Evolutionary conservation across 2,113 vertebrate genomes (phyloP), one percentile per base, ranked within the genome.

Genomic region (Patagioenas fasciata): DNA sequence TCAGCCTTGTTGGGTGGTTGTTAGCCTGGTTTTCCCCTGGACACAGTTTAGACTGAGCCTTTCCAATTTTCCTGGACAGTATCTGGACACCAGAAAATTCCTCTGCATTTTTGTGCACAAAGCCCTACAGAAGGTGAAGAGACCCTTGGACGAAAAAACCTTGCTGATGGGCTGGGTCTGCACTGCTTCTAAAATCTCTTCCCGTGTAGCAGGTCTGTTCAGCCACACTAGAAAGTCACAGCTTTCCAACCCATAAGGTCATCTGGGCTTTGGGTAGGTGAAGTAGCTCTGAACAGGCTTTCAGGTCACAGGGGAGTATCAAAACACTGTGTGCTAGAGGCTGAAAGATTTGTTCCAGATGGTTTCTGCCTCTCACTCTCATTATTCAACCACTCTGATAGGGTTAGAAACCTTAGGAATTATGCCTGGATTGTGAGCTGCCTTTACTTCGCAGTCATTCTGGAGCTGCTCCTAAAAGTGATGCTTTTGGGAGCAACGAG

Each of bases 401-500:
- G 83, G 73, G 91, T 91, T 89, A 91, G 83, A 79, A 91, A 71
- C 61, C 65, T 87, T 88, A 93, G 80, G 88, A 96, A 95, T 69
- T 80, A 50, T 4, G 82, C 77, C 73, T 93, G 85, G 93, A 95
- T 81, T 0, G 0, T 75, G 44, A 80, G 86, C 83, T 87, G 93
- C 73, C 86, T 95, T 95, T 94, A 79, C 91, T 96, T 85, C 1
- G 0, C 64, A 91, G 94, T 82, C 58, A 51, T 86, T 80, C 88
- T 96, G 96, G 94, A 95, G 73, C 71, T 48, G 67, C 54, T 94
- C 93, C 88, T 96, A 89, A 87, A 95, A 96, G 86, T 5, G 29
- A 91, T 82, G 73, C 93, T 93, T 95, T 56, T 69, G 91, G 92
- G 91, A 96, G 80, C 89, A 95, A 89, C 84, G 73, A 95, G 85